These are phyloP conservation scores for Malachius bipustulatus DNA, from an alignment of 2,888 invertebrate species.

Conservation along the genomic window DNA sequence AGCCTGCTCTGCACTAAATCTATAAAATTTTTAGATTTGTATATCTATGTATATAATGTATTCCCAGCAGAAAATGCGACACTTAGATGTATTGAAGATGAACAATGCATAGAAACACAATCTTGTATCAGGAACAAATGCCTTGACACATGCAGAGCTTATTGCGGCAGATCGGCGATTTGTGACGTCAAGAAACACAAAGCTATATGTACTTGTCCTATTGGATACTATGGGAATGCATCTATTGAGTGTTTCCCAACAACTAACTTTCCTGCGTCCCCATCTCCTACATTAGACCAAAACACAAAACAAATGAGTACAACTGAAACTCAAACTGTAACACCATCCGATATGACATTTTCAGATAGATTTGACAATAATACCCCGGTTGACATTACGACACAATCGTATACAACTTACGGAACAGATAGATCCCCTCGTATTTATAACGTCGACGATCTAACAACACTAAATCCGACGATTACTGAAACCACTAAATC, in stretches of 20 bases:
- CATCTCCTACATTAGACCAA: not conserved
- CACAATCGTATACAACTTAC: too few species aligned
- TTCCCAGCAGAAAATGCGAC: slow-evolving; percentile 37
- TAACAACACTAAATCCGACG: too few species aligned
- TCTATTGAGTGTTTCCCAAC: slow-evolving; percentile 36
- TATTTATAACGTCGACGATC: too few species aligned
- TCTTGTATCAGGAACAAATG: slow-evolving; percentile 42
- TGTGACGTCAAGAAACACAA: slow-evolving; percentile 41
- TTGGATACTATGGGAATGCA: slow-evolving; percentile 43
- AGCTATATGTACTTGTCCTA: slow-evolving; percentile 37
- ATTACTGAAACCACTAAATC: too few species aligned
- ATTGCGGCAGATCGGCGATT: slow-evolving; percentile 38
- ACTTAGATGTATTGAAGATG: slow-evolving; percentile 43
- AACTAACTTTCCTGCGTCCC: not conserved
- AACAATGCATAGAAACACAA: slow-evolving; percentile 41
- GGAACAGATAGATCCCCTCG: too few species aligned
- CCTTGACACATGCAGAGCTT: slow-evolving; percentile 41
- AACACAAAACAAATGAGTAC: not conserved
- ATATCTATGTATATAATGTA: slow-evolving; percentile 27
- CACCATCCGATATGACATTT: slow-evolving; percentile 1
- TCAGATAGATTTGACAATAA: not conserved
- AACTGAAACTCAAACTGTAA: slow-evolving; percentile 1
- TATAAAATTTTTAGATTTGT: too few species aligned
- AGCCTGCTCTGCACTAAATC: not conserved
- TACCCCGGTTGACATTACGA: not conserved